Evolutionary conservation across 2,113 vertebrate species (phyloP), one percentile per base, ranked within the genome.

Genomic region (Hylia prasina): DNA sequence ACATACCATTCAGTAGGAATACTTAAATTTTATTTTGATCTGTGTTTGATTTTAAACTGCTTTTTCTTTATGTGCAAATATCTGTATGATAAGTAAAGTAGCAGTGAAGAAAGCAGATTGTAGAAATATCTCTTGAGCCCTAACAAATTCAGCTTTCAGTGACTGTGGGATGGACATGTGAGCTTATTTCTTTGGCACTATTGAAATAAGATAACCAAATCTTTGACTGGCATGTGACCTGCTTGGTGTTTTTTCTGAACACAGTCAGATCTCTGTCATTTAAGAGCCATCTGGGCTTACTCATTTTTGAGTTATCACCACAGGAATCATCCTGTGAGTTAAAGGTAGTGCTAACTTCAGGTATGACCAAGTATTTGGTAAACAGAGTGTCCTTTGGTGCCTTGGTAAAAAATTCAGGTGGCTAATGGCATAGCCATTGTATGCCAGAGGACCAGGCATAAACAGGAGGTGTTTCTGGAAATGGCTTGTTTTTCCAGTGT

Each of bases 381-480:
- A 56, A 20, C n/a, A 75, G 15, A 39, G 27, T 57, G 31, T 53
- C n/a, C n/a, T 87, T 82, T 14, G 9, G 33, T 80, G 16, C 69
- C 47, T 65, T 2, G 2, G 8, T 47, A 35, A 25, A 15, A 76
- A 64, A 16, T 60, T 92, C 53, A 35, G 1, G 15, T 79, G 51
- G 12, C 27, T 88, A 16, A 9, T 93, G 44, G 82, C 80, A 56
- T 35, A 86, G 44, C 30, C 27, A 6, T 7, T 37, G 8, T 11
- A 39, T 42, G 24, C 7, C 15, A 56, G 40, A 60, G 8, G 42
- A 21, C 8, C 42, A 31, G 0, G 0, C 19, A 30, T 15, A 69
- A 72, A n/a, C 3, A 9, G 39, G 23, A 54, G 4, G 5, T 48
- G 31, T 63, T 54, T 63, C 4, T 88, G 24, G 19, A 58, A 58